Evolutionary conservation across 1,140 invertebrate genomes (phyloP).

Genomic region (Oryctes rhinoceros): DNA sequence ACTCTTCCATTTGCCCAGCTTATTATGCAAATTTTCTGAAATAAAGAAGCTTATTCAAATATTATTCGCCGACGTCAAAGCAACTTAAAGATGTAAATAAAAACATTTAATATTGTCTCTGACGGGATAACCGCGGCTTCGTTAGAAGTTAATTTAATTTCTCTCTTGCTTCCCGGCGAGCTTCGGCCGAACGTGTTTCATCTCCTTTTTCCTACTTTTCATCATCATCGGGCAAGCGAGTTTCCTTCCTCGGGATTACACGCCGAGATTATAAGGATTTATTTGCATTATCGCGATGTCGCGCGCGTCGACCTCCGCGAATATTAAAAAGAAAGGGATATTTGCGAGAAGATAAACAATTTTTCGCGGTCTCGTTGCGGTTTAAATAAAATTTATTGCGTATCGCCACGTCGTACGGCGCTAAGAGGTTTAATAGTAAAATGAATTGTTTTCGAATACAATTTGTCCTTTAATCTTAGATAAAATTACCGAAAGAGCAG

Average conservation of each 20-base stretch:
- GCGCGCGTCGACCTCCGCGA: background rate
- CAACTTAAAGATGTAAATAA: slow-evolving; percentile 53
- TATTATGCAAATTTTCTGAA: slow-evolving; percentile 52
- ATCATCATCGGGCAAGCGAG: slow-evolving; percentile 30
- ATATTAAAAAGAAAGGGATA: slow-evolving; percentile 5
- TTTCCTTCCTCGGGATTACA: slow-evolving; percentile 12
- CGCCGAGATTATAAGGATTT: slow-evolving; percentile 32
- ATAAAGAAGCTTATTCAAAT: slow-evolving; percentile 55
- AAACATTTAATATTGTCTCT: slow-evolving; percentile 57
- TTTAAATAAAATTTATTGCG: slow-evolving; percentile 4
- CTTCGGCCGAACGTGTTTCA: background rate
- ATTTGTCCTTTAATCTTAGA: background rate
- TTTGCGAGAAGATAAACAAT: background rate
- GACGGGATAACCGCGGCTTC: slow-evolving; percentile 56
- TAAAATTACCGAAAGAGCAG: no score
- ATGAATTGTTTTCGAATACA: background rate
- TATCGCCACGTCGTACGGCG: background rate
- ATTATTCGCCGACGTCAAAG: slow-evolving; percentile 49
- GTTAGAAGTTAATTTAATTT: slow-evolving; percentile 56
- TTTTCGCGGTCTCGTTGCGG: background rate
- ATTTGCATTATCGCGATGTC: slow-evolving; percentile 26
- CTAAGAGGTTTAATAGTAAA: background rate
- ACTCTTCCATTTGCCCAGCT: background rate
- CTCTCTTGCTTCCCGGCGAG: slow-evolving; percentile 41
- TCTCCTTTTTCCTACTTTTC: slow-evolving; percentile 31